Conservation (phyloP, 2,888 invertebrate species). For the Chrysolina americana region DNA sequence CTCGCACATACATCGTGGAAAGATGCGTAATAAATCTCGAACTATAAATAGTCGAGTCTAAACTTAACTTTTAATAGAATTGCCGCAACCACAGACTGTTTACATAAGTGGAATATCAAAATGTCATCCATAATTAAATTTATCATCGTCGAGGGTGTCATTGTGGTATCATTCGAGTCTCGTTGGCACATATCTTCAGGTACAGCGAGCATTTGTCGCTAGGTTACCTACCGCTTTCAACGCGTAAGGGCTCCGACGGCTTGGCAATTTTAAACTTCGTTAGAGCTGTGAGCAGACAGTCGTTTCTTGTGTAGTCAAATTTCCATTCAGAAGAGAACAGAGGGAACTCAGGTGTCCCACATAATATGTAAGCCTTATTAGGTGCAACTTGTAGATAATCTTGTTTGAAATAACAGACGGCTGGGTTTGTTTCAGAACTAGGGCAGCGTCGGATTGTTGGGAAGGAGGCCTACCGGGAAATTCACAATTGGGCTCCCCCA, state of each 20-base stretch:
- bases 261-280: slow-evolving; percentile 7
- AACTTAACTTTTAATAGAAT: slow-evolving; percentile 36
- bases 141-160: slow-evolving; percentile 24
- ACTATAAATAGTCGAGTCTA: slow-evolving; percentile 37
- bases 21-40: slow-evolving; percentile 25
- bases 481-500: too few relatives aligned
- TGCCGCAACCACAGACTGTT: slow-evolving; percentile 35
- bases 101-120: slow-evolving; percentile 28
- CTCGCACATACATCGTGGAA: slow-evolving; percentile 4
- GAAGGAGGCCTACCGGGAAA: too few relatives aligned
- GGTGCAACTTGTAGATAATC: background rate
- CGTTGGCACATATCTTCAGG: slow-evolving; percentile 5
- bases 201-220: slow-evolving; percentile 22
- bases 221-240: slow-evolving; percentile 9
- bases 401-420: background rate
- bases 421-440: background rate
- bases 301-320: background rate
- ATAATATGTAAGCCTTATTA: background rate
- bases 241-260: background rate
- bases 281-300: slow-evolving; percentile 20
- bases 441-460: too few relatives aligned
- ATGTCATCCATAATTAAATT: slow-evolving; percentile 28
- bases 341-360: background rate
- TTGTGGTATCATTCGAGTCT: slow-evolving; percentile 1
- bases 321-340: background rate